phyloP scores from a whole-genome alignment of 1,140 invertebrate genomes.

The Heliothis virescens region DNA sequence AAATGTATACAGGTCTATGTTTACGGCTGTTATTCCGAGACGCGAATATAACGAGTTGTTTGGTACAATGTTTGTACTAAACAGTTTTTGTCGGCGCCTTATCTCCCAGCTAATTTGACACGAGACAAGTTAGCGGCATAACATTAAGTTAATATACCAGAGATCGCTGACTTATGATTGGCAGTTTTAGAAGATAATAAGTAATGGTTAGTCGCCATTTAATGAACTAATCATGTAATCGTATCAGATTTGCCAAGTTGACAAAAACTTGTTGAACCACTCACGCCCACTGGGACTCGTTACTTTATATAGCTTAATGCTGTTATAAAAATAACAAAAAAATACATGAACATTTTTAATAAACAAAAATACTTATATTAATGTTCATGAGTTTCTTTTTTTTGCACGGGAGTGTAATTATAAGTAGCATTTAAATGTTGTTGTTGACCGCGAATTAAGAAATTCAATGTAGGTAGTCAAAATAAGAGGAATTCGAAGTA shows the following conservation, averaged over 20 bases:
- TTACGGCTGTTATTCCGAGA: neutral
- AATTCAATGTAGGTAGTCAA: slow-evolving; percentile 51
- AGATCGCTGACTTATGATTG: slow-evolving; percentile 56
- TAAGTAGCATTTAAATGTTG: slow-evolving; percentile 24
- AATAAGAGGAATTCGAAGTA: slow-evolving; percentile 34
- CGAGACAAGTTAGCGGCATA: slow-evolving; percentile 19
- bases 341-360: neutral
- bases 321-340: slow-evolving; percentile 34
- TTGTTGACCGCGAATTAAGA: slow-evolving; percentile 61
- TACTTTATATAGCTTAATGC: slow-evolving; percentile 36
- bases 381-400: neutral
- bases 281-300: slow-evolving; percentile 46
- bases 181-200: slow-evolving; percentile 45
- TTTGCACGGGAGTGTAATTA: slow-evolving; percentile 9
- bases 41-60: neutral
- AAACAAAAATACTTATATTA: slow-evolving; percentile 26
- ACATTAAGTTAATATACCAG: slow-evolving; percentile 25
- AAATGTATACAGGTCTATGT: slow-evolving; percentile 2
- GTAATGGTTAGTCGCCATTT: slow-evolving; percentile 47
- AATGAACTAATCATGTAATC: slow-evolving; percentile 52
- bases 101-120: slow-evolving; percentile 42
- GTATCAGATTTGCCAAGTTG: slow-evolving; percentile 31
- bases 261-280: slow-evolving; percentile 51
- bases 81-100: slow-evolving; percentile 43
- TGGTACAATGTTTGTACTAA: slow-evolving; percentile 7